These are phyloP conservation scores for Caenorhabditis doughertyi DNA, from an alignment of 2,888 invertebrate species.

Conservation along the genomic window DNA sequence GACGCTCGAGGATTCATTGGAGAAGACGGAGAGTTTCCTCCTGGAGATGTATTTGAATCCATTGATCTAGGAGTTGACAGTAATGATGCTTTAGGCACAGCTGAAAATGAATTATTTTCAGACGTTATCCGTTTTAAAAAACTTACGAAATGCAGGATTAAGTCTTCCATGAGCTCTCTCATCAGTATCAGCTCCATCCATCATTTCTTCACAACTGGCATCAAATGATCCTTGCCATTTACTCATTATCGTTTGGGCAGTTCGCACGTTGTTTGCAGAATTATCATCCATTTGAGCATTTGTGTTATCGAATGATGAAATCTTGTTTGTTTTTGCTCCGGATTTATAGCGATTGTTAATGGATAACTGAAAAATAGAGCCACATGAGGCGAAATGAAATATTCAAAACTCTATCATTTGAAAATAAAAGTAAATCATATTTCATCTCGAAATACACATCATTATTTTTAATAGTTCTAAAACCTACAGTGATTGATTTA, in stretches of 20 bases:
- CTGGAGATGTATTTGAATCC: constrained; percentile 64
- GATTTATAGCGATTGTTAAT: constrained; percentile 75
- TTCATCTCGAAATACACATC: no score
- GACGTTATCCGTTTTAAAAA: not conserved
- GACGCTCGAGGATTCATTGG: constrained; percentile 60
- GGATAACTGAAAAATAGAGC: constrained; percentile 71
- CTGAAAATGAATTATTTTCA: constrained; percentile 11
- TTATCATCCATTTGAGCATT: constrained; percentile 74
- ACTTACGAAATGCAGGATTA: constrained; percentile 61
- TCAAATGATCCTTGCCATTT: constrained; percentile 76
- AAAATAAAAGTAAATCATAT: no score
- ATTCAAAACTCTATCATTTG: not conserved
- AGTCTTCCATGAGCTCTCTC: constrained; percentile 35
- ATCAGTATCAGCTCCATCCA: constrained; percentile 62
- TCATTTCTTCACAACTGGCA: constrained; percentile 68
- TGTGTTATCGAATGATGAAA: constrained; percentile 71
- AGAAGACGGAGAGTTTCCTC: constrained; percentile 57
- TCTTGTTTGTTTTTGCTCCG: constrained; percentile 70
- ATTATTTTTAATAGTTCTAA: no score
- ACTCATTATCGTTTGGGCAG: constrained; percentile 72
- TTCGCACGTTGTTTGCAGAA: constrained; percentile 70
- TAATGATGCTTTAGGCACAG: constrained; percentile 62
- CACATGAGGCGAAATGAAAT: not conserved
- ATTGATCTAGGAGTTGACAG: constrained; percentile 66
- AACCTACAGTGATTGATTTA: constrained; percentile 75